phyloP scores from a whole-genome alignment of 2,888 invertebrate genomes.

The Torymus auratus region DNA sequence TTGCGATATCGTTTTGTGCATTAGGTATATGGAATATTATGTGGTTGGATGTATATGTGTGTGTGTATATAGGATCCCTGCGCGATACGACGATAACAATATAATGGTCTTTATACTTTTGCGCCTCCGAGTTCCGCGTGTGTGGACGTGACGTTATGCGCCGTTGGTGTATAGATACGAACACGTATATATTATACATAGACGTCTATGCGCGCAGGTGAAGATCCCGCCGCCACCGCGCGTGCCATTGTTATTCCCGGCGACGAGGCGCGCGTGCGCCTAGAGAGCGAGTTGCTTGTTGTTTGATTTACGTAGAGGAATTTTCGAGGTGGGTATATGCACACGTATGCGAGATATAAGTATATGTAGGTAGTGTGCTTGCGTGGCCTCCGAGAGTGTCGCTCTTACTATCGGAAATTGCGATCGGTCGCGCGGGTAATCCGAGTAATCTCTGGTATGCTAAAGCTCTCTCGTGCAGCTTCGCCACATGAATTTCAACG shows the following conservation, averaged over 20 bases:
- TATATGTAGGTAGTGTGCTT: too few species aligned
- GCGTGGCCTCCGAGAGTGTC: constrained; percentile 24
- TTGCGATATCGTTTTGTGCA: constrained; percentile 1
- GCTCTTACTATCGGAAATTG: constrained; percentile 39
- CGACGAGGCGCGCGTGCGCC: constrained; percentile 4
- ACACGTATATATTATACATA: not conserved
- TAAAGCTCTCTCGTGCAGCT: constrained; percentile 12
- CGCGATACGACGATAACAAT: not conserved
- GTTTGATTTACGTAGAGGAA: constrained; percentile 28
- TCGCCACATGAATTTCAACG: constrained; percentile 24
- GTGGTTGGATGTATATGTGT: too few species aligned
- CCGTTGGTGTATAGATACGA: too few species aligned
- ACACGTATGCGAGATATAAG: too few species aligned
- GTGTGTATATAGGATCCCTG: not conserved
- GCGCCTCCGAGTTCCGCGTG: constrained; percentile 22
- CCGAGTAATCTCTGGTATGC: constrained; percentile 40
- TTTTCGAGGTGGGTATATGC: constrained; percentile 11
- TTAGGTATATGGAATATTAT: too few species aligned
- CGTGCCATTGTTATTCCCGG: constrained; percentile 45
- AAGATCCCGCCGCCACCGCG: not conserved
- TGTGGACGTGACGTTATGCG: constrained; percentile 34
- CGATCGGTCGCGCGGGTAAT: constrained; percentile 24
- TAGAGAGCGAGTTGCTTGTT: too few species aligned
- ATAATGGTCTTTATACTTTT: constrained; percentile 8
- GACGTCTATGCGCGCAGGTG: not conserved